Evolutionary conservation across 2,888 invertebrate genomes (phyloP), one percentile per base, ranked within the genome.

Genomic region (Anaspis maculata): DNA sequence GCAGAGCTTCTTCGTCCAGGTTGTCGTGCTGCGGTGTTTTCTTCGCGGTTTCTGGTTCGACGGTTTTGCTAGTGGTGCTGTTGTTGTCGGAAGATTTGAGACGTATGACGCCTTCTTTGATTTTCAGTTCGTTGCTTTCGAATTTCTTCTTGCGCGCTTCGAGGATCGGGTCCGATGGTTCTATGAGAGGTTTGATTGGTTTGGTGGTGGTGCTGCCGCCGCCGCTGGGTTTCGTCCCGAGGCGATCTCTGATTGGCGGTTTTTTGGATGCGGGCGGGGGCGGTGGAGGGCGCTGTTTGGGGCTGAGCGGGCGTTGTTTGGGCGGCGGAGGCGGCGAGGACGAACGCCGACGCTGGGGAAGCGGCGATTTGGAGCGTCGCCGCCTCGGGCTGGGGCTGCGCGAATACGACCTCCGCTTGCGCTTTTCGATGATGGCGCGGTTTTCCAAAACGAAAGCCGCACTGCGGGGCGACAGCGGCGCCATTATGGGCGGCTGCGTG

Each of bases 121-220:
- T 59, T 41, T 66, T 66, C 15, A 71, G 64, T 37, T 66, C 67
- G 14, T 63, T 66, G 3, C 62, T 59, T 51, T 74, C 71, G 51
- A 74, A 73, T 46, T 74, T 74, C 23, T 57, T 60, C 36, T 64
- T 64, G 12, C 74, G 57, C 0, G 73, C 73, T 42, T 71, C 72
- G 27, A 73, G 51, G 15, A 73, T 51, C 1, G 70, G 68, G 54
- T 73, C 32, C 6, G 22, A 1, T 6, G 25, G 4, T 9, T 19
- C 6, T 5, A 9, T 24, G 5, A 12, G 5, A 13, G n/a, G 28
- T 21, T 15, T 13, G 16, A 19, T 13, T 30, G 19, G 19, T 5
- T 5, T 5, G 5, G 19, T 6, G 5, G 5, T 19, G 5, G 5
- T 5, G 5, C 5, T 5, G 5, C 44, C 45, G 24, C 32, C 32